Conservation (phyloP, 2,888 invertebrate species). For the Bimastos eiseni region DNA sequence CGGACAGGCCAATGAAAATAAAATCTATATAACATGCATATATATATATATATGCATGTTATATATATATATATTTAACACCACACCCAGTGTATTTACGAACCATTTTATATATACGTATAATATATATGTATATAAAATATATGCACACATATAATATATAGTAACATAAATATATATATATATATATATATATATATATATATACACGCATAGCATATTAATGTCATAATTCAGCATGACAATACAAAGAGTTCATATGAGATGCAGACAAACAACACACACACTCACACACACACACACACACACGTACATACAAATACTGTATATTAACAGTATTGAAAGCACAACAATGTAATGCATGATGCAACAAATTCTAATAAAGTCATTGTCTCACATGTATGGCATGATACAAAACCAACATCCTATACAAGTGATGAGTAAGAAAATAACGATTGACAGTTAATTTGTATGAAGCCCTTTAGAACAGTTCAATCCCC, state of each 20-base stretch:
- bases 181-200: too few species aligned
- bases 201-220: neutral
- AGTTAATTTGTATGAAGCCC: neutral
- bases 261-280: neutral
- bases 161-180: neutral
- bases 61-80: neutral
- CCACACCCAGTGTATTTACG: neutral
- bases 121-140: too few species aligned
- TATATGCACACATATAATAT: too few species aligned
- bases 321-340: neutral
- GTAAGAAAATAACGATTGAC: neutral
- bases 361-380: neutral
- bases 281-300: neutral
- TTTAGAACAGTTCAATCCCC: neutral
- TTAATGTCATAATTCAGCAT: neutral
- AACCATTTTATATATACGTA: neutral
- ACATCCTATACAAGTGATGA: neutral
- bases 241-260: neutral
- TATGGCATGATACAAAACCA: neutral
- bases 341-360: neutral
- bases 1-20: neutral
- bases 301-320: neutral
- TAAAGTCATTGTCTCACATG: neutral
- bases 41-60: too few species aligned
- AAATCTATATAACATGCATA: neutral